Conservation (phyloP, 1,140 invertebrate genomes). For the Drosophila eugracilis region DNA sequence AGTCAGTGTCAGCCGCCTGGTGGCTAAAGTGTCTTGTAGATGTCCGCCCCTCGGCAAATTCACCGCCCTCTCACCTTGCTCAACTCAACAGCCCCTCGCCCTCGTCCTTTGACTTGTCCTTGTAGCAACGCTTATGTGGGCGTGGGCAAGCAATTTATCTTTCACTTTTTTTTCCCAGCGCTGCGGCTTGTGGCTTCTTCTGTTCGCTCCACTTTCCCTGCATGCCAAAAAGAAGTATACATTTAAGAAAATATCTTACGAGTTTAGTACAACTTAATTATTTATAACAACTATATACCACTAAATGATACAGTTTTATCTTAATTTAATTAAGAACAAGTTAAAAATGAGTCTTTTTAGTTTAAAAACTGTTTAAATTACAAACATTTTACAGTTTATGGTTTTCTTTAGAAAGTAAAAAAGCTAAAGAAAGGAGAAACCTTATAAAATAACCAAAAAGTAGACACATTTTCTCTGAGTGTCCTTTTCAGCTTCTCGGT, state of each 20-base stretch:
- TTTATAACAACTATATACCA: too few species aligned
- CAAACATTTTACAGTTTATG: too few species aligned
- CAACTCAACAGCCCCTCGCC: neutral
- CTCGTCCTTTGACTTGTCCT: slow-evolving; percentile 24
- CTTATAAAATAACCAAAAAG: too few species aligned
- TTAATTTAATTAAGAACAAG: too few species aligned
- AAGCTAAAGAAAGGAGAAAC: too few species aligned
- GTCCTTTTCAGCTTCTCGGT: neutral
- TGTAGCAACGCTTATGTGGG: slow-evolving; percentile 35
- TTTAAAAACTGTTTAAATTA: too few species aligned
- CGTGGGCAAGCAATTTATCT: slow-evolving; percentile 68
- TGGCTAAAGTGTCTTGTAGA: slow-evolving; percentile 44
- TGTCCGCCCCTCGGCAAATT: slow-evolving; percentile 13
- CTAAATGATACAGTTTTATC: too few species aligned
- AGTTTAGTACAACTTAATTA: neutral
- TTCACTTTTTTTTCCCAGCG: slow-evolving; percentile 55
- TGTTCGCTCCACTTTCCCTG: neutral
- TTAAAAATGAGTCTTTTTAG: too few species aligned
- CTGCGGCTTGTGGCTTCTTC: slow-evolving; percentile 43
- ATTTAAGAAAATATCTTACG: neutral
- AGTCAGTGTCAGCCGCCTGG: slow-evolving; percentile 32
- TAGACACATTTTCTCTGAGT: neutral
- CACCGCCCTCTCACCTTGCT: neutral
- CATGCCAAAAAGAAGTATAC: slow-evolving; percentile 4
- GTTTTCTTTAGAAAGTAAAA: too few species aligned